Evolutionary conservation across 2,797 vertebrate species (phyloP), one percentile per base, ranked within the genome.

Genomic region (Amphiprion clarkii): DNA sequence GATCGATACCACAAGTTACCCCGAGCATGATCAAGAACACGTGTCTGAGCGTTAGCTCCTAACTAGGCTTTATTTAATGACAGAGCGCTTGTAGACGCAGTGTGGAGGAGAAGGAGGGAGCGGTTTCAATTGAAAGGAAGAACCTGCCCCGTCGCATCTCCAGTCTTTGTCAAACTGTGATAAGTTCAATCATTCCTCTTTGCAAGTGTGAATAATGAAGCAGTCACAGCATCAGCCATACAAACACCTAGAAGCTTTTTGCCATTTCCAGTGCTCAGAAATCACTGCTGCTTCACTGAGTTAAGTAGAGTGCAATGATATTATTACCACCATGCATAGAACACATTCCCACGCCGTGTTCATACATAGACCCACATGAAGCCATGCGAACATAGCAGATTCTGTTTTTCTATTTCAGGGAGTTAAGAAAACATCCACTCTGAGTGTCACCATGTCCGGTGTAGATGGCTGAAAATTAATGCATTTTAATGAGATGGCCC

Each of bases 401-500:
- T 80, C 40, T 54, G n/a, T 76, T 85, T 33, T 81, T 80, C 40
- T 54, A 23, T 76, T 84, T 33, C 25, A 21, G 52, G 2, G 16
- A 75, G 71, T 82, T 76, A 78, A 71, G 78, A 76, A 81, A 83
- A 75, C 67, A 51, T 52, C 58, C 48, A 19, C 75, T 66, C 63
- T 84, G 76, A 19, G 57, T 25, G 73, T 65, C 70, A 51, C 68
- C 25, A 19, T 46, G 54, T 69, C 67, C 62, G 60, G n/a, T 27
- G 63, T 67, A 78, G 70, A 74, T 63, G 66, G 62, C 76, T 79
- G 57, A 59, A 84, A 85, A 87, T 79, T 25, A 81, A 76, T 87
- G 62, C 76, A 78, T 92, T 86, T 87, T 91, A 93, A 94, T 89
- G 82, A 93, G 81, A 55, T 75, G 70, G 36, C 81, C 82, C 78